phyloP scores from a whole-genome alignment of 2,113 vertebrate species.

The Phasianus colchicus region DNA sequence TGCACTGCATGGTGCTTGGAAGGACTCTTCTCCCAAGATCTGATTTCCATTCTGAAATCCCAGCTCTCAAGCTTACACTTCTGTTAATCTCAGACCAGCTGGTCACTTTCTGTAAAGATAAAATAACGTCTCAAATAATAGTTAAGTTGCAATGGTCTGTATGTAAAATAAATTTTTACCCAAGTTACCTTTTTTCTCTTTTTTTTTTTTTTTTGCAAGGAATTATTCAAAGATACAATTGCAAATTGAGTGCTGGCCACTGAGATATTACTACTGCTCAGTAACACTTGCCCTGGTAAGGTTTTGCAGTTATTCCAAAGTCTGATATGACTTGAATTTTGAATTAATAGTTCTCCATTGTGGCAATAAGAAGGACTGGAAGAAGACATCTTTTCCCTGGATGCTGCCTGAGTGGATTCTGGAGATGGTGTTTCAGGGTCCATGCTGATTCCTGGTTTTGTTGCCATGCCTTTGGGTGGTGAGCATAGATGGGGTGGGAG shows the following conservation, averaged over 20 bases:
- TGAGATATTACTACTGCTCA: not conserved
- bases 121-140: constrained; percentile 56
- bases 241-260: not conserved
- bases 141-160: constrained; percentile 76
- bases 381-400: not conserved
- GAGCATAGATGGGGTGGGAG: not conserved
- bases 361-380: not conserved
- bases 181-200: not conserved
- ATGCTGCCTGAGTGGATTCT: not conserved
- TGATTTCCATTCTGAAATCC: constrained; percentile 19
- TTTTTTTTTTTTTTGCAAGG: not conserved
- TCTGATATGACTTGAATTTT: not conserved
- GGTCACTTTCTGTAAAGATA: constrained; percentile 33
- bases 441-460: not conserved
- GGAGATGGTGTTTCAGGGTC: not conserved
- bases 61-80: constrained; percentile 41
- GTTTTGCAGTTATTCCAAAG: not conserved
- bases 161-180: constrained; percentile 85
- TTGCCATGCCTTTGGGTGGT: not conserved
- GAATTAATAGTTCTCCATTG: not conserved
- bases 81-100: constrained; percentile 56
- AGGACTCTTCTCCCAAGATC: not conserved
- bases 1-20: not conserved
- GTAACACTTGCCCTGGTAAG: not conserved
- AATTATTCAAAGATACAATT: not conserved